These are phyloP conservation scores for Chrysaora quinquecirrha DNA, from an alignment of 30 jellyfish, hydroid and myxozoan species.

Conservation along the genomic window DNA sequence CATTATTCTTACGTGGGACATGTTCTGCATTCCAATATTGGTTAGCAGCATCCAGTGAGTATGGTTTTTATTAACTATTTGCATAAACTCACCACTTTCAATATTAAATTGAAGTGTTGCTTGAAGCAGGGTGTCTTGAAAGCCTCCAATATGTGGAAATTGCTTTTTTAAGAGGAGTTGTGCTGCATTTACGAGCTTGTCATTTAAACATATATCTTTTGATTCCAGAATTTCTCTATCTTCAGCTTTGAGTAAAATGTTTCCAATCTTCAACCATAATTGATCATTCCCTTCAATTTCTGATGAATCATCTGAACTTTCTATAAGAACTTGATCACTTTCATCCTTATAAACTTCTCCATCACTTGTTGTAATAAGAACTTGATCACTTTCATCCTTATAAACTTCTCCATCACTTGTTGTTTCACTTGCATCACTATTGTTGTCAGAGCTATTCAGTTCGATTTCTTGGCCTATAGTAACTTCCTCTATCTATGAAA, in stretches of 20 bases:
- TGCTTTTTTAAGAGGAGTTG: neutral
- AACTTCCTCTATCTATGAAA: neutral
- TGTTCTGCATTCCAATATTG: neutral
- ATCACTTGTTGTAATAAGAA: neutral
- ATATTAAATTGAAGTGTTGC: neutral
- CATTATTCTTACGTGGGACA: neutral
- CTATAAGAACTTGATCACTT: neutral
- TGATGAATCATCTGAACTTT: neutral
- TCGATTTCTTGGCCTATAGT: neutral
- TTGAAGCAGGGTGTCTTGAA: constrained; percentile 19
- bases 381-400: neutral
- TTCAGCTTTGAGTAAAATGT: neutral
- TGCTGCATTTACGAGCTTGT: constrained; percentile 7
- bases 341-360: too few species aligned
- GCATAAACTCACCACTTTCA: neutral
- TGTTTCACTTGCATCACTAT: neutral
- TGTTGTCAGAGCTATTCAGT: neutral
- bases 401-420: too few species aligned
- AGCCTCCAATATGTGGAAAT: constrained; percentile 10
- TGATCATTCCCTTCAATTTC: neutral
- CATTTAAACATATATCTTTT: constrained; percentile 17
- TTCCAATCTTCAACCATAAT: constrained; percentile 7
- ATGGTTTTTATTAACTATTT: neutral
- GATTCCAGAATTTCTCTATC: neutral
- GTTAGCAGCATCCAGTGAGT: neutral